Evolutionary conservation across 2,888 invertebrate genomes (phyloP), one percentile per base, ranked within the genome.

Genomic region (Aleiodes testaceus): DNA sequence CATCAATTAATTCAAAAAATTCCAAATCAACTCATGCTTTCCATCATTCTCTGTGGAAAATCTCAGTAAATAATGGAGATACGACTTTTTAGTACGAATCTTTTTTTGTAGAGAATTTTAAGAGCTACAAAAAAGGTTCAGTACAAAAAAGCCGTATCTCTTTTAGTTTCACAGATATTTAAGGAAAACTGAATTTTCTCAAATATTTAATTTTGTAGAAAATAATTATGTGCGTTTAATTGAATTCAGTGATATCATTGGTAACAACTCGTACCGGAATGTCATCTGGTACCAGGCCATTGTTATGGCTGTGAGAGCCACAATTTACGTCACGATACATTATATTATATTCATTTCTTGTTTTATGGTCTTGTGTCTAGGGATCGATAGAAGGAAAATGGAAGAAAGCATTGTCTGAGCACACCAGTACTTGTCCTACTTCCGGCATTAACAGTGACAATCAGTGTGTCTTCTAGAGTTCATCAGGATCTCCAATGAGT

Each of bases 271-370:
- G 20, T 20, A 20, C 75, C 69, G 74, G 63, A 61, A 79, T 78
- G 80, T 80, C 78, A 79, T 74, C 70, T 74, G 59, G 79, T 80
- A 69, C 79, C 79, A 55, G 12, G 11, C 14, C 22, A 3, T 22
- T 45, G 18, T 63, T 44, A 61, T 61, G 71, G 70, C 26, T 70
- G 53, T 69, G 53, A 61, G 72, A 74, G 63, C 69, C 71, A 66
- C 64, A 66, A 72, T 76, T 69, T 72, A 69, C 74, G 76, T 77
- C 78, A 79, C 77, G 76, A 75, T 74, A 76, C 76, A 77, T 36
- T 36, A 36, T 36, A 36, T 78, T 72, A 78, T 69, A 71, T 71
- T 67, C 66, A 72, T 72, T 65, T 74, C 73, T 73, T 59, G 16
- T 59, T 70, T 63, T 45, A 45, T 42, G 70, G 66, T 70, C 59